Evolutionary conservation across 2,888 invertebrate genomes (phyloP), one percentile per base, ranked within the genome.

Genomic region (Ormyrus labotus): DNA sequence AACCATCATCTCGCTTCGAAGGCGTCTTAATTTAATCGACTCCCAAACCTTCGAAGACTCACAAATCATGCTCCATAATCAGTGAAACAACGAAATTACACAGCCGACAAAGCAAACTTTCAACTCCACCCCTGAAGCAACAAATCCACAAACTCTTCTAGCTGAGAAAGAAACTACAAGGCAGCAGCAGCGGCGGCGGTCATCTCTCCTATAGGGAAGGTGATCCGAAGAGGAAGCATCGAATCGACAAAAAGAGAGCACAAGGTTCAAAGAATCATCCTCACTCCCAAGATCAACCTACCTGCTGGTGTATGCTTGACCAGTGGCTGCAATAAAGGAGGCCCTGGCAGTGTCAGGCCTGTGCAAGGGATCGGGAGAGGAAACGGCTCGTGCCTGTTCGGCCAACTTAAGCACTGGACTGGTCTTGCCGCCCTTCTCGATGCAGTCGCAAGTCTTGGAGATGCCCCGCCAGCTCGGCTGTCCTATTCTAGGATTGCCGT

Each of bases 291-390:
- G 51, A 13, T 10, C n/a, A 34, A 90, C 90, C 88, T 90, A 90
- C 90, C 90, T 90, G 88, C 88, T 86, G 88, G 87, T 87, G 80
- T 89, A 89, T 85, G 88, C 86, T 82, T 89, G 88, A 84, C 88
- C 87, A 83, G 88, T 87, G 84, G 88, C 87, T 84, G 88, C 87
- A 86, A 88, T 87, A 85, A 89, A 88, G 19, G 78, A 76, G 85
- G 89, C 89, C 85, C 89, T 87, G 84, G 89, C 88, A 85, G 88
- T 88, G 83, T 90, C 90, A 83, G 84, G 84, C 86, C 89, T 90
- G 84, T 91, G 91, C 83, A 91, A 88, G 82, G 91, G 90, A 87
- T 91, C 91, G 75, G 92, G 92, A 80, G 92, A 92, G 87, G 92
- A 92, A 3, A 91, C 90, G 78, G 92, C 91, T 82, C 91, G 87